Conservation (phyloP, 2,797 vertebrate genomes). For the Eleutherodactylus coqui region DNA sequence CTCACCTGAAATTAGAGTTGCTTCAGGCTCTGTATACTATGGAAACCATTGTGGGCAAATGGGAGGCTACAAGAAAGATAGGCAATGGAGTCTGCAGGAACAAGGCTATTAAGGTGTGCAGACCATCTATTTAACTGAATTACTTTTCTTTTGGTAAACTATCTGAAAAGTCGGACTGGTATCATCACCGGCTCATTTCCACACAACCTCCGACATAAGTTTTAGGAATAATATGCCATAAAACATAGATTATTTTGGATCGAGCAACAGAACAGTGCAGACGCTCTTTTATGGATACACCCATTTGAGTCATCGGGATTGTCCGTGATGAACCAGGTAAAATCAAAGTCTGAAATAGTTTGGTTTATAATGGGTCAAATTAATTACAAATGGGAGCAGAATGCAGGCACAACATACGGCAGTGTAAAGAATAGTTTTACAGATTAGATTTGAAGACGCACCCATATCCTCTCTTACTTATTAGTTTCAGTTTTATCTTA, state of each 20-base stretch:
- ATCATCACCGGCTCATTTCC: not conserved
- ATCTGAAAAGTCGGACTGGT: too few species aligned
- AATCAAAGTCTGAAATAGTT: not conserved
- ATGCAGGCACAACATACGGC: not conserved
- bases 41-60: too few species aligned
- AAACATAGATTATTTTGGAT: not conserved
- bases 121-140: too few species aligned
- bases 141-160: too few species aligned
- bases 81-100: too few species aligned
- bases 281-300: not conserved
- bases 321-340: not conserved
- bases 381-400: constrained; percentile 11
- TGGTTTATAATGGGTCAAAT: not conserved
- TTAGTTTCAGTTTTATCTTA: constrained; percentile 38
- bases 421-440: constrained; percentile 33
- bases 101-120: too few species aligned
- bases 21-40: too few species aligned
- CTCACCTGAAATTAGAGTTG: too few species aligned
- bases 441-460: constrained; percentile 14
- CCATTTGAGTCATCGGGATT: not conserved
- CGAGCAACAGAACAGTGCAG: not conserved
- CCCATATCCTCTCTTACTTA: constrained; percentile 17
- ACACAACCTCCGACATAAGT: not conserved
- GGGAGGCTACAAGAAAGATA: too few species aligned
- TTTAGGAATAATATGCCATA: too few species aligned